Conservation (phyloP, 1,140 invertebrate genomes). For the Probaryconus sp. region DNA sequence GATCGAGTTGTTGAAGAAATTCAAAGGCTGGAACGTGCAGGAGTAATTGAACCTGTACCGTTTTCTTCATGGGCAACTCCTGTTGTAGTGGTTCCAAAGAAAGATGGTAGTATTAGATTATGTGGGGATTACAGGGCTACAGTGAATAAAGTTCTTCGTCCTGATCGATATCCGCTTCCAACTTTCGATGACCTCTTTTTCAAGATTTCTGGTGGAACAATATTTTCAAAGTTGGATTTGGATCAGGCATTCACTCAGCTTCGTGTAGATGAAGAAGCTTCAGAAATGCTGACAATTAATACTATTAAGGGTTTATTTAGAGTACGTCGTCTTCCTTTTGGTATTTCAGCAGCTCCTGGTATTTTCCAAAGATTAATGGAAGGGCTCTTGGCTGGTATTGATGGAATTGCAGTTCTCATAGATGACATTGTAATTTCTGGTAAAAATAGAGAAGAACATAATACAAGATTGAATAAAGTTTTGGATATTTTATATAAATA, state of each 20-base stretch:
- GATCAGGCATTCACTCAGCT: constrained; percentile 18
- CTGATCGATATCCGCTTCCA: constrained; percentile 67
- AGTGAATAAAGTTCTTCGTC: constrained; percentile 66
- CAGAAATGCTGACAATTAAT: constrained; percentile 64
- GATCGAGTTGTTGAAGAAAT: constrained; percentile 53
- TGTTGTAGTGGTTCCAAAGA: constrained; percentile 22
- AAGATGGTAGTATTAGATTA: constrained; percentile 61
- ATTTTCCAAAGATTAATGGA: constrained; percentile 73
- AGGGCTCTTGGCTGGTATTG: constrained; percentile 61
- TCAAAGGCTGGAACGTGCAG: constrained; percentile 22
- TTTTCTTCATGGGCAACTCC: constrained; percentile 47
- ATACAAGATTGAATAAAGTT: neutral
- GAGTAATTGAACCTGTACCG: constrained; percentile 16
- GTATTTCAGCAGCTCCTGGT: constrained; percentile 72
- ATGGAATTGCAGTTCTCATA: constrained; percentile 62
- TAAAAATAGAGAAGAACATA: constrained; percentile 47
- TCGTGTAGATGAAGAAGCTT: constrained; percentile 61
- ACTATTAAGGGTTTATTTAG: constrained; percentile 74
- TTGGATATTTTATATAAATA: constrained; percentile 2
- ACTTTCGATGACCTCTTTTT: constrained; percentile 68
- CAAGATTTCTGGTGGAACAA: constrained; percentile 54
- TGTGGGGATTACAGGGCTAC: constrained; percentile 71
- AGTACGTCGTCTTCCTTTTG: constrained; percentile 77
- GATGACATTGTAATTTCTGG: constrained; percentile 69
- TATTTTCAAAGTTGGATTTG: constrained; percentile 59